Percentiles rank a stretch among this genome's conserved stretches.
Conservation (phyloP, 2,797 vertebrate species). For the Fringilla coelebs region DNA sequence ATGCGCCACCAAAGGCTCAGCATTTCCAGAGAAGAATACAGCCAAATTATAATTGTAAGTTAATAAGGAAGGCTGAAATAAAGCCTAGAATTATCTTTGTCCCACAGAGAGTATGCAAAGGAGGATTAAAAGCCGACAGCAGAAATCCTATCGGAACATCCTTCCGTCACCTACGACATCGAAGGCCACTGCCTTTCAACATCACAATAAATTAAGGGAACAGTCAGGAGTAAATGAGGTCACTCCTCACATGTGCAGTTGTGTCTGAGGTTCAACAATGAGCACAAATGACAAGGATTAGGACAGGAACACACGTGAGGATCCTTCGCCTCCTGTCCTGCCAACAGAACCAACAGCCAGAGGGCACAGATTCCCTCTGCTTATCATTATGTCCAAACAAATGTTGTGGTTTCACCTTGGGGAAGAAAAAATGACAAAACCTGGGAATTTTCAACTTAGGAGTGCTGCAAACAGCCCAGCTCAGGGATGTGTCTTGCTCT, state of each 20-base stretch:
- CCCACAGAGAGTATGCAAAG: neutral
- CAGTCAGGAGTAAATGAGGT: neutral
- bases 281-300: neutral
- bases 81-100: neutral
- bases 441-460: neutral
- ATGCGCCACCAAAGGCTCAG: neutral
- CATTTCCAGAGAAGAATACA: neutral
- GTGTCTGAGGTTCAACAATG: neutral
- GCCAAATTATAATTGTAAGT: neutral
- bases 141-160: neutral
- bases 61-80: neutral
- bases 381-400: neutral
- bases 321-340: neutral
- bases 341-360: neutral
- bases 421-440: neutral
- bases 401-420: neutral
- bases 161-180: rapidly evolving
- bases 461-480: neutral
- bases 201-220: neutral
- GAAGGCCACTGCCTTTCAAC: neutral
- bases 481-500: neutral
- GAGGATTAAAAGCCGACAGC: neutral
- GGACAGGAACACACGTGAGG: neutral
- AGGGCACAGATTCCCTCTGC: neutral
- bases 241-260: neutral